Evolutionary conservation across 2,113 vertebrate genomes (phyloP).

Genomic region (Cepphus grylle): DNA sequence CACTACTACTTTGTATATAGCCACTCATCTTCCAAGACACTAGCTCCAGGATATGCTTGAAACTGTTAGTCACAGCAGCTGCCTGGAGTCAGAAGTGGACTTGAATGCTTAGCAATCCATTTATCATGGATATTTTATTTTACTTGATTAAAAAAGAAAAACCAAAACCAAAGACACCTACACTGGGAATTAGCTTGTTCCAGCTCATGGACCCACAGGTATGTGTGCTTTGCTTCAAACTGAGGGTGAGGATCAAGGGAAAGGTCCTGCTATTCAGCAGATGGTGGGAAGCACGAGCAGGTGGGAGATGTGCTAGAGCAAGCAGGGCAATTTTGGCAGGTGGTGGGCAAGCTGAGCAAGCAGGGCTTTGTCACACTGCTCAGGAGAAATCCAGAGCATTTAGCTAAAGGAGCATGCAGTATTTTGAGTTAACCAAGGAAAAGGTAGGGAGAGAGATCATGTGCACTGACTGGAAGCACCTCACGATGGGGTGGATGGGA

Average conservation of each 20-base stretch:
- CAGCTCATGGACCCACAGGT: neutral
- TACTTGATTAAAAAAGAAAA: neutral
- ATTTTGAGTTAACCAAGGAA: neutral
- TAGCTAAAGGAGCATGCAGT: neutral
- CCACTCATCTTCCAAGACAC: neutral
- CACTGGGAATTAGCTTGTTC: neutral
- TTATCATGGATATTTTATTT: neutral
- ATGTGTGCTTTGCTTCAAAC: neutral
- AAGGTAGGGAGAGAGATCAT: neutral
- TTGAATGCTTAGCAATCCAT: neutral
- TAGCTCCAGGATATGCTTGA: neutral
- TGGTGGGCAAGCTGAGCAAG: neutral
- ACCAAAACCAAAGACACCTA: no score
- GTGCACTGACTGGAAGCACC: neutral
- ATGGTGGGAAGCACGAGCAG: neutral
- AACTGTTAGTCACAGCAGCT: neutral
- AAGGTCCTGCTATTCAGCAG: neutral
- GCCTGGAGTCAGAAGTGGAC: neutral
- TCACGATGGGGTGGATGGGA: fast-evolving
- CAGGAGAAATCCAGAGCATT: neutral
- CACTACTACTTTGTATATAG: neutral
- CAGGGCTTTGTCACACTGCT: neutral
- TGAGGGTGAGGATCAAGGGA: neutral
- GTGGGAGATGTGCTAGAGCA: neutral
- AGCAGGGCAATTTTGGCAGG: neutral